phyloP scores from a whole-genome alignment of 2,888 invertebrate species.

The Neoaliturus tenellus region DNA sequence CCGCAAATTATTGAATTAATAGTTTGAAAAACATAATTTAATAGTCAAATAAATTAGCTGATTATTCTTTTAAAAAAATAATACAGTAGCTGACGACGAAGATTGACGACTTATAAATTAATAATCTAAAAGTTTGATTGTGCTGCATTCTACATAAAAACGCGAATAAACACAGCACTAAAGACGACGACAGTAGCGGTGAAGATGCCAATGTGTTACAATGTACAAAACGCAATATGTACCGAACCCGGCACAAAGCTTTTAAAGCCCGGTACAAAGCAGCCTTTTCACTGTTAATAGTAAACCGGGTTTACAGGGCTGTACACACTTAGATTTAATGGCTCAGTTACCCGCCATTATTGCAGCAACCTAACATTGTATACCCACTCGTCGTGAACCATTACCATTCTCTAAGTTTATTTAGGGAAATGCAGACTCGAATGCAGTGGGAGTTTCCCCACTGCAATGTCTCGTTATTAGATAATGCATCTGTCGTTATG shows the following conservation, averaged over 20 bases:
- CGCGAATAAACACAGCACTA: too few relatives aligned
- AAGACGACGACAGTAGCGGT: too few relatives aligned
- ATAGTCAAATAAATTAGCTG: too few relatives aligned
- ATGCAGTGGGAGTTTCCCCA: neutral
- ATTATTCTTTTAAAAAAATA: too few relatives aligned
- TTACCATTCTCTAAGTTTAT: neutral
- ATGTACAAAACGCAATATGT: conserved; percentile 50
- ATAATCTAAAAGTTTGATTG: too few relatives aligned
- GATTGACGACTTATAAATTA: too few relatives aligned
- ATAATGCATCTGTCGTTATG: neutral
- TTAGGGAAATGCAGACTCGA: too few relatives aligned
- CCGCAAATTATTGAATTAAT: too few relatives aligned
- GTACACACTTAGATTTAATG: conserved; percentile 47
- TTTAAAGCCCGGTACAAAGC: conserved; percentile 51
- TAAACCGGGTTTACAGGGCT: conserved; percentile 41
- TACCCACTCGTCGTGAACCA: conserved; percentile 13
- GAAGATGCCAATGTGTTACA: neutral
- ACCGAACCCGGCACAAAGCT: conserved; percentile 43
- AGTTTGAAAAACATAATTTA: too few relatives aligned
- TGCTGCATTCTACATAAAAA: too few relatives aligned
- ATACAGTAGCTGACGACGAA: too few relatives aligned
- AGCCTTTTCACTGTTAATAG: conserved; percentile 52
- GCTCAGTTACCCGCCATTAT: conserved; percentile 35
- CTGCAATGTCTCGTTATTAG: neutral
- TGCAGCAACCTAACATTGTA: conserved; percentile 15